Conservation (phyloP, 2,113 vertebrate species). For the Poicephalus meyeri region DNA sequence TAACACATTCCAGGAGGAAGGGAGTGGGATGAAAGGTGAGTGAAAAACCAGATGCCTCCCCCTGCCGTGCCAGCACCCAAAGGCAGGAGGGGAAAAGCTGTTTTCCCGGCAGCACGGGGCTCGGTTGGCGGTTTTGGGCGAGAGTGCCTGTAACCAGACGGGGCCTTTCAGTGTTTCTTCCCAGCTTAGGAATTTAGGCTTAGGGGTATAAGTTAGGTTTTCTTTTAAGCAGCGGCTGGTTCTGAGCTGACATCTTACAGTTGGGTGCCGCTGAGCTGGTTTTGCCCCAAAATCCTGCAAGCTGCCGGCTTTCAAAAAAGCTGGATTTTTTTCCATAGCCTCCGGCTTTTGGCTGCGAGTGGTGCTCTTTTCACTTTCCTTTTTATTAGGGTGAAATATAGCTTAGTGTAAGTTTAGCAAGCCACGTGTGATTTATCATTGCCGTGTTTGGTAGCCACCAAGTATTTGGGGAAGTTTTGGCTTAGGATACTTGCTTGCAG, state of each 20-base stretch:
- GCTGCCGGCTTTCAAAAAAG: not conserved
- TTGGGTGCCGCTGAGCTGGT: not conserved
- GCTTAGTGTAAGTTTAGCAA: not conserved
- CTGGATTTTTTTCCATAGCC: not conserved
- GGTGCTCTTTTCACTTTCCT: not conserved
- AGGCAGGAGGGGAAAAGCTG: not conserved
- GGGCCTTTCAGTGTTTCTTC: not conserved
- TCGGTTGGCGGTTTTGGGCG: not conserved
- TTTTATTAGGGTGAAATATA: not conserved
- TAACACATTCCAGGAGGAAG: slow-evolving; percentile 96
- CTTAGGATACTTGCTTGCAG: not conserved
- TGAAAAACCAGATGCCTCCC: slow-evolving; percentile 55
- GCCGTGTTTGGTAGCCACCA: not conserved
- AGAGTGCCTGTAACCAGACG: not conserved
- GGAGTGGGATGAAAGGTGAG: slow-evolving; percentile 99
- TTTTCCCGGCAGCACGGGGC: not conserved
- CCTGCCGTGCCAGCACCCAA: not conserved
- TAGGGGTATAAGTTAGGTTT: not conserved
- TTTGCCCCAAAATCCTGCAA: not conserved
- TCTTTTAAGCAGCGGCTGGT: not conserved
- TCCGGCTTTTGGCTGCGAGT: not conserved
- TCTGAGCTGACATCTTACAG: not conserved
- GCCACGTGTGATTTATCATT: not conserved
- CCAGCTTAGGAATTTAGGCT: not conserved
- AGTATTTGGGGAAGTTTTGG: not conserved